A percentile compares a stretch with the other conserved stretches of the same genome.
Conservation (phyloP, 2,113 vertebrate genomes). For the Gallinago jamesoni region DNA sequence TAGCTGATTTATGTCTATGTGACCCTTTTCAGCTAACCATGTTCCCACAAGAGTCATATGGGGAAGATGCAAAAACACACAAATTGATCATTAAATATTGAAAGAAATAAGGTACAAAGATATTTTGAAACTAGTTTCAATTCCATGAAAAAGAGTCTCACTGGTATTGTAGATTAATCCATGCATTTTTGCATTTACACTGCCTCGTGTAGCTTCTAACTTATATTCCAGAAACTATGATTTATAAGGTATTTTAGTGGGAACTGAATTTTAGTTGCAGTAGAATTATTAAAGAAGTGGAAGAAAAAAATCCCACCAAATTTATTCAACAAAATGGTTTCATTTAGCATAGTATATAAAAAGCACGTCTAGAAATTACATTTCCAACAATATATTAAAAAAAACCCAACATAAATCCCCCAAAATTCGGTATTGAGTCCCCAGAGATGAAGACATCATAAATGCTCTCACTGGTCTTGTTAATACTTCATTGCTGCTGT, state of each 20-base stretch:
- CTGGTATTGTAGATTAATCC: not conserved
- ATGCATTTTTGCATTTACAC: not conserved
- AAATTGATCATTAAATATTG: not conserved
- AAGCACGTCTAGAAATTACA: fast-evolving
- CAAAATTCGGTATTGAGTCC: not conserved
- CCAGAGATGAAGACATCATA: not conserved
- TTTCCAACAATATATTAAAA: not conserved
- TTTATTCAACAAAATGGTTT: not conserved
- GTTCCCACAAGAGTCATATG: no score
- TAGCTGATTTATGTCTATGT: no score
- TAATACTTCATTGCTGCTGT: not conserved
- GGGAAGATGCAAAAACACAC: not conserved
- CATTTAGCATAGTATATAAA: not conserved
- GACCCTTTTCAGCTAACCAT: no score
- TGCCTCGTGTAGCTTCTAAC: not conserved
- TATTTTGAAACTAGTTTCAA: not conserved
- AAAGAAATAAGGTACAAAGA: not conserved
- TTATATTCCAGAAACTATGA: not conserved
- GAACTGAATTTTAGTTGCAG: not conserved
- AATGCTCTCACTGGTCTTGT: not conserved
- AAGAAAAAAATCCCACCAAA: fast-evolving
- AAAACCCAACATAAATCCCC: not conserved
- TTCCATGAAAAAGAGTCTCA: not conserved
- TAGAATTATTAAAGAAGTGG: not conserved
- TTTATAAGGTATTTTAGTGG: not conserved